Evolutionary conservation across 1,140 invertebrate species (phyloP), one percentile per base, ranked within the genome.

Genomic region (Hylyphantes graminicola): DNA sequence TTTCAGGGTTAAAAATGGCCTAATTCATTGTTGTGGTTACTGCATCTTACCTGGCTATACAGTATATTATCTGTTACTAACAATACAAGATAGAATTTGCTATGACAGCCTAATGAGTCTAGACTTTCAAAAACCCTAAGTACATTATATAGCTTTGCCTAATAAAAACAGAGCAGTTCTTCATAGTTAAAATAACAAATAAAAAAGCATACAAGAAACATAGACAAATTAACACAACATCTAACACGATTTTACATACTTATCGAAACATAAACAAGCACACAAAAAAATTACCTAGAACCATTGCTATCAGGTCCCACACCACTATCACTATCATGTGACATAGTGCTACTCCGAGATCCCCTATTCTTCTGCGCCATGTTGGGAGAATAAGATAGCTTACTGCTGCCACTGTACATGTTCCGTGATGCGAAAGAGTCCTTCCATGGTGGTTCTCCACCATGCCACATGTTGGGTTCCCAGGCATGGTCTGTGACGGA

Each of bases 271-370:
- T 65, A 65, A 7, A 19, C 10, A 19, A 12, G 48, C 10, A 48
- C 15, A 54, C 35, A 55, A 19, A 74, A 61, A 21, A 65, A 75
- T 63, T 85, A 91, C 90, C 90, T 91, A 55, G 90, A 91, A 74
- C 88, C 88, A 50, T 90, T 88, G 85, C 90, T 92, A 61, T 95
- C 94, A 10, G 93, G 93, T 50, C 93, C 94, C 0, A 95, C 94
- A 5, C 95, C 94, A 88, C 94, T 95, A 88, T 95, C 94, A 1
- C 86, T 87, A 63, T 93, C 93, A 87, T 95, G 94, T 0, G 94
- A 95, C 21, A 93, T 92, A 21, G 93, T 92, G 74, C 94, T 94
- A 87, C 94, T 94, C 87, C 94, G 93, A 12, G 93, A 94, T 85
- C 92, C 91, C 11, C 92, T 88, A 15, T 90, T 87, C 55, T 86